Base-by-base conservation (phyloP, 2,113 vertebrate species). In the Pongo pygmaeus region DNA sequence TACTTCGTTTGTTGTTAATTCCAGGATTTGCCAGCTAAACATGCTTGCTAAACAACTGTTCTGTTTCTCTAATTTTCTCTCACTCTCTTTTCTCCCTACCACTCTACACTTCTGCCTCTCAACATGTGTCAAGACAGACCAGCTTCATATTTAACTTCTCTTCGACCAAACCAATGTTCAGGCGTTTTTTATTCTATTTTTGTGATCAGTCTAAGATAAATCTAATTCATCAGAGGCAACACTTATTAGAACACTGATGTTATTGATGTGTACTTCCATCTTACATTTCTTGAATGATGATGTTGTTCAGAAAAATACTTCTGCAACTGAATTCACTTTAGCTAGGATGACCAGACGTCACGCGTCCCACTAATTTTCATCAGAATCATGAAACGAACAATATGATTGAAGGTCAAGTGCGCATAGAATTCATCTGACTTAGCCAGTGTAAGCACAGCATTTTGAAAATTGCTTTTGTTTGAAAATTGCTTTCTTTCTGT, bases 381-480 rank as follows among this genome's bases (percentile, higher is more conserved):
- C 75, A 81, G 25, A 59, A 94, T 87, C 48, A 92, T 86, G 52
- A 96, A 96, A 96, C 50, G 86, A 95, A 96, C 93, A 96, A 85
- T 92, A 95, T 67, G 86, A 84, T 11, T 96, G 90, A 96, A 98
- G 93, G 43, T 94, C 67, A 4, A n/a, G 70, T 95, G 96, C 70
- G 78, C 95, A 83, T n/a, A 91, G 97, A 48, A 64, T 91, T 57
- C 55, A 96, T 95, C 74, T 69, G n/a, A 13, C 59, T 35, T 40
- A 94, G 6, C n/a, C 92, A 64, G n/a, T 38, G 38, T 89, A 94
- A 97, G 93, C 8, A 74, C 8, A 92, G 50, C 48, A 89, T 92
- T 97, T 95, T 46, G 91, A 98, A 98, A 95, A 90, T 69, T 69
- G 83, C 92, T 97, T 97, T 97, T 97, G 96, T 97, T 96, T 80